Evolutionary conservation across 2,888 invertebrate species (phyloP), one percentile per base, ranked within the genome.

Genomic region (Phyto melanocephala): DNA sequence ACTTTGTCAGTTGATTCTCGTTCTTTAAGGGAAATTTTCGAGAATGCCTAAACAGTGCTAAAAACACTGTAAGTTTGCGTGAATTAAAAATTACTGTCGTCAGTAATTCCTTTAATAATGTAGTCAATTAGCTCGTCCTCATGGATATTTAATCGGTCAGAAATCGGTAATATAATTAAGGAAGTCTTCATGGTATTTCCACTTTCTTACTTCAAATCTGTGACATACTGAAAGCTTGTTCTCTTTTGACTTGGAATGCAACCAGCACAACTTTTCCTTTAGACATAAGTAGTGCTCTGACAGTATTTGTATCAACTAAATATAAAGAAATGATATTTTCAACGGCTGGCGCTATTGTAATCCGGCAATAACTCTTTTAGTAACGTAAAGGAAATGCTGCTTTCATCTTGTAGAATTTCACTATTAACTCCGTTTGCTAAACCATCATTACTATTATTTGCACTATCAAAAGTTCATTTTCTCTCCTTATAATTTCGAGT

Each of bases 201-300:
- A 58, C 7, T 22, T 35, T 1, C 37, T 37, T 1, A 1, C 0
- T 13, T 58, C 58, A 5, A 58, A 37, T 3, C 35, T 58, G 1
- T 37, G 58, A 0, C 58, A 37, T 13, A 58, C 4, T 0, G 6
- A 1, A 1, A 37, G 3, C 13, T 22, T 58, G 2, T n/a, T 37
- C 6, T 58, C 58, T 22, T 22, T 58, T 22, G 71, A 45, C 40
- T 71, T 70, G 17, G 71, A 75, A 11, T 76, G 17, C 10, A 71
- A 40, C 71, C 78, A 81, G 68, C 2, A 68, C 78, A 20, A 77
- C 81, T 42, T 65, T 81, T 11, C 65, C 40, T n/a, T 82, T 79
- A 6, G 37, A 33, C 35, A 79, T 42, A 2, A 79, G 11, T 1
- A 82, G 10, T 6, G 45, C 52, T 1, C 45, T 58, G 13, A 67